Percentiles rank a stretch among this genome's conserved stretches.
phyloP scores from a whole-genome alignment of 2,113 vertebrate genomes.

The Apodemus speciosus region DNA sequence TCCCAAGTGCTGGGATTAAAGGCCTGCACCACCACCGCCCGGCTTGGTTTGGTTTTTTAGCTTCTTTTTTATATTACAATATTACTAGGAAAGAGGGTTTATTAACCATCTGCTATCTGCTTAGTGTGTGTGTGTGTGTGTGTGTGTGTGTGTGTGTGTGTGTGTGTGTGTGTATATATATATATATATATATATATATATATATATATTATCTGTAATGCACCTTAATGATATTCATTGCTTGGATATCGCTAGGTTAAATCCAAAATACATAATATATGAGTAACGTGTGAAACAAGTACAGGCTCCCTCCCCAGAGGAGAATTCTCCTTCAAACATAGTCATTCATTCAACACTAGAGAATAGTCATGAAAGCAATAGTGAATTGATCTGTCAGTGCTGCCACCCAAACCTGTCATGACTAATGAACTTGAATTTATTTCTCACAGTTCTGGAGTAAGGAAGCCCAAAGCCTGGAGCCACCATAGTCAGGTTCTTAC shows the following conservation, averaged over 20 bases:
- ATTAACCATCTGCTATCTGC: not conserved
- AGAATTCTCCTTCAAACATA: not conserved
- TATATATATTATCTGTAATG: not conserved
- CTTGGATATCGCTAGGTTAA: not conserved
- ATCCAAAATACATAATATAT: not conserved
- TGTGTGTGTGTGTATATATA: no score
- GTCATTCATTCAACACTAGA: not conserved
- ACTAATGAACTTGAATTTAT: not conserved
- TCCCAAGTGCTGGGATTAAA: no score
- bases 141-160: no score
- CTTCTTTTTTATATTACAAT: not conserved
- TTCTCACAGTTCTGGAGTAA: not conserved
- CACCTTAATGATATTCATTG: not conserved
- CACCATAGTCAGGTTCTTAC: not conserved
- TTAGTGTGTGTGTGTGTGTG: no score
- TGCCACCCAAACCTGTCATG: not conserved
- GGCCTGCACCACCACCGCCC: no score
- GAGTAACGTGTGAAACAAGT: not conserved
- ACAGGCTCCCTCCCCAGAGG: not conserved
- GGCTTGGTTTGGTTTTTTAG: no score
- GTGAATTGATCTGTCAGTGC: not conserved
- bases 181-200: no score
- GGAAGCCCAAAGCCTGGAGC: not conserved
- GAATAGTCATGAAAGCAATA: not conserved
- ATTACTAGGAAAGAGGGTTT: conserved; percentile 14